Conservation (phyloP, 2,888 invertebrate genomes). For the Plagodis dolabraria region DNA sequence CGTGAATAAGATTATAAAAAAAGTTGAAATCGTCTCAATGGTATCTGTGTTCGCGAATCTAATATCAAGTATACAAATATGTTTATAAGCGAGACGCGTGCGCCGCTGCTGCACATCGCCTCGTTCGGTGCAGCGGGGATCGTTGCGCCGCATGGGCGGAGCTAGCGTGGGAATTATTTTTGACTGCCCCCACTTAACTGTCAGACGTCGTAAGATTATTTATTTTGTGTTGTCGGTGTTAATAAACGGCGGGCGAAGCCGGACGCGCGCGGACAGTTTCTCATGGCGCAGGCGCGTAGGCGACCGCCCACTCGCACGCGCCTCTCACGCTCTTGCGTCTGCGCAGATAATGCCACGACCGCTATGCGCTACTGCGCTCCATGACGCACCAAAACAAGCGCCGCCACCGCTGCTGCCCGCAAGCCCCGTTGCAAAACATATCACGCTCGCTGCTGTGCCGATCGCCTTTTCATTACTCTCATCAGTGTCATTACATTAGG, state of each 20-base stretch:
- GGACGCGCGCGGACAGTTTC: conserved; percentile 17
- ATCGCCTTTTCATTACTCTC: conserved; percentile 35
- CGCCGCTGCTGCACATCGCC: too few species aligned
- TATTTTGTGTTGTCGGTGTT: conserved; percentile 6
- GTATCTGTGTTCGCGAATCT: too few species aligned
- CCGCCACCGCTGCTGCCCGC: conserved; percentile 4
- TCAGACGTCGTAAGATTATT: not conserved
- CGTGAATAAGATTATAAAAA: too few species aligned
- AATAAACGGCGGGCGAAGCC: conserved; percentile 8
- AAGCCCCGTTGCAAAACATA: conserved; percentile 36
- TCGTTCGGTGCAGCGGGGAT: too few species aligned
- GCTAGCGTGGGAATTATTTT: too few species aligned
- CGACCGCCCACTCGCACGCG: conserved; percentile 22
- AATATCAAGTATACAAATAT: too few species aligned
- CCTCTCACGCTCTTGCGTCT: conserved; percentile 28
- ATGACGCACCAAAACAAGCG: conserved; percentile 22
- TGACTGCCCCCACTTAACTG: too few species aligned
- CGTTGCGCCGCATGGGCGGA: too few species aligned
- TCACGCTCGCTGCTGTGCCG: conserved; percentile 3
- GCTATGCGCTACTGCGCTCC: conserved; percentile 16
- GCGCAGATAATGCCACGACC: conserved; percentile 5
- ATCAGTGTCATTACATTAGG: conserved; percentile 46
- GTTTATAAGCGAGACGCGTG: too few species aligned
- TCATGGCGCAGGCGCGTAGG: conserved; percentile 16
- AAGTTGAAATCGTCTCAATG: too few species aligned